Percentiles rank a stretch among this genome's conserved stretches.
These are phyloP conservation scores for Dendroctonus ponderosae DNA, from an alignment of 1,140 invertebrate genomes.

Conservation along the genomic window DNA sequence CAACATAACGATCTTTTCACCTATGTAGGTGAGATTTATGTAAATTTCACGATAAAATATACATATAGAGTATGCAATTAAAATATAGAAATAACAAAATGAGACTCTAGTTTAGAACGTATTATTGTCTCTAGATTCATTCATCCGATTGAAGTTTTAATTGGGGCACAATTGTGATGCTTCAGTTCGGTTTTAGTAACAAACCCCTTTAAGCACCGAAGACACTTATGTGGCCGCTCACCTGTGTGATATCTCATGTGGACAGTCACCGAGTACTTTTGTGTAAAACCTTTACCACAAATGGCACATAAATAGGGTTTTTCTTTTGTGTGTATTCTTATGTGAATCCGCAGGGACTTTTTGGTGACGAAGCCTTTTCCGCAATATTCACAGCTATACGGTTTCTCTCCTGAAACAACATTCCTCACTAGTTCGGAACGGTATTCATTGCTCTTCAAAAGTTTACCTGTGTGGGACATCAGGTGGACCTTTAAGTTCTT, in stretches of 20 bases:
- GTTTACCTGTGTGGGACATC: slow-evolving; percentile 27
- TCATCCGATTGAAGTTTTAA: too few relatives aligned
- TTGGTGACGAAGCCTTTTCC: slow-evolving; percentile 63
- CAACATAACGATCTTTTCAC: too few relatives aligned
- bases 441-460: not conserved
- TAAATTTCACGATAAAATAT: too few relatives aligned
- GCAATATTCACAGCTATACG: slow-evolving; percentile 46
- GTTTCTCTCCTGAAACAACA: slow-evolving; percentile 42
- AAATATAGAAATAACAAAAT: too few relatives aligned
- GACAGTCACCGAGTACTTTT: slow-evolving; percentile 50
- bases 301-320: slow-evolving; percentile 46
- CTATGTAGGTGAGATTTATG: too few relatives aligned
- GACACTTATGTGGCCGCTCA: slow-evolving; percentile 65
- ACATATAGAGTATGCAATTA: too few relatives aligned
- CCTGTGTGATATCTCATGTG: slow-evolving; percentile 70
- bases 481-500: slow-evolving; percentile 28
- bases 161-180: slow-evolving; percentile 32
- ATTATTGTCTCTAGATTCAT: too few relatives aligned
- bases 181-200: slow-evolving; percentile 40
- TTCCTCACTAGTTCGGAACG: not conserved
- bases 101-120: too few relatives aligned
- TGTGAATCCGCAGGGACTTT: slow-evolving; percentile 72
- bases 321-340: slow-evolving; percentile 54
- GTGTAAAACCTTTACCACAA: slow-evolving; percentile 46
- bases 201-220: slow-evolving; percentile 51